Evolutionary conservation across 2,113 vertebrate species (phyloP).

Genomic region (Casuarius casuarius): DNA sequence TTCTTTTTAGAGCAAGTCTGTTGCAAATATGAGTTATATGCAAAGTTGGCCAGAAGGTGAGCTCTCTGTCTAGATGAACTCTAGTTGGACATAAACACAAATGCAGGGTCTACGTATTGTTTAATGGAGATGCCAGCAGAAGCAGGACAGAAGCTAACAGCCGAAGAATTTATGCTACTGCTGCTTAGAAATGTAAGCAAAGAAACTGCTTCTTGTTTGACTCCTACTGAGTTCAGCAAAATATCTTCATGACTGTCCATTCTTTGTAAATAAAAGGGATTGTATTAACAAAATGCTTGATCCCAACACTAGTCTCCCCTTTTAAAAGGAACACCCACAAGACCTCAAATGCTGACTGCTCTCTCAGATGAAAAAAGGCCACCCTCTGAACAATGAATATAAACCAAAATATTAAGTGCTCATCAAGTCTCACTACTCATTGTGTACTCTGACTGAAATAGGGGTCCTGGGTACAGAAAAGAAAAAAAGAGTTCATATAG

Average conservation of each 20-base stretch:
- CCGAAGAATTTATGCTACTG: not conserved
- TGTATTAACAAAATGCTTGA: not conserved
- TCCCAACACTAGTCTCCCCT: not conserved
- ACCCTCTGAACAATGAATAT: not conserved
- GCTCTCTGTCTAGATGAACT: not conserved
- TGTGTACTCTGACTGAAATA: not conserved
- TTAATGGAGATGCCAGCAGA: not conserved
- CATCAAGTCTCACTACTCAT: not conserved
- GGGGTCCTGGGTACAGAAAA: not conserved
- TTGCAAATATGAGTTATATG: not conserved
- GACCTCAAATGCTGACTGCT: not conserved
- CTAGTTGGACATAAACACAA: not conserved
- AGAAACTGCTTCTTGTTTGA: not conserved
- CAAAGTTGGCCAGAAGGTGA: not conserved
- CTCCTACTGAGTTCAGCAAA: not conserved
- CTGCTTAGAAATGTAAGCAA: not conserved
- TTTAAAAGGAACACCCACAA: not conserved
- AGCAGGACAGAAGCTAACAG: not conserved
- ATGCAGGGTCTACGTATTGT: not conserved
- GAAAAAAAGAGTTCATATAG: not conserved
- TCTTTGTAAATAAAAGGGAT: not conserved
- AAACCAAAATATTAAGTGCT: not conserved
- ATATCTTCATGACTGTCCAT: not conserved
- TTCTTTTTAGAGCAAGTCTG: not conserved
- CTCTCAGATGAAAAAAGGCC: not conserved